A percentile compares a stretch with the other conserved stretches of the same genome.
Conservation (phyloP, 2,113 vertebrate genomes). For the Gobiocypris rarus region DNA sequence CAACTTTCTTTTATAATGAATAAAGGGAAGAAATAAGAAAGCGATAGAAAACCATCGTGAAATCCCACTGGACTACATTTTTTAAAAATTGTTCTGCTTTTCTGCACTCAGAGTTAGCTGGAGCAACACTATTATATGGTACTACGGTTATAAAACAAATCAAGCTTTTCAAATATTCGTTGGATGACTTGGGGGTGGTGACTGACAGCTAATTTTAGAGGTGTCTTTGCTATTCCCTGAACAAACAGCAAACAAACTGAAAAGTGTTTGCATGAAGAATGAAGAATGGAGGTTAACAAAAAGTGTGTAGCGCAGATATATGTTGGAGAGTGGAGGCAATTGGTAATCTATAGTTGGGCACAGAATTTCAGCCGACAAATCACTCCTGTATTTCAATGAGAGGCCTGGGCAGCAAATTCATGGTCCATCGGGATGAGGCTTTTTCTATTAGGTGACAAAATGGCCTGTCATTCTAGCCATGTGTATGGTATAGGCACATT, state of each 20-base stretch:
- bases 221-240: constrained; percentile 29
- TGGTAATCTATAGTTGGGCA: constrained; percentile 28
- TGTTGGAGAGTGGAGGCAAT: not conserved
- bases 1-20: constrained; percentile 7
- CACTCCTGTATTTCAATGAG: constrained; percentile 48
- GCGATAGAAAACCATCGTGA: not conserved
- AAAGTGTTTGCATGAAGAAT: constrained; percentile 18
- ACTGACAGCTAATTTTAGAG: constrained; percentile 51
- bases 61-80: constrained; percentile 27
- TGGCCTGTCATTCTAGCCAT: constrained; percentile 46
- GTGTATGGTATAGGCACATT: constrained; percentile 7
- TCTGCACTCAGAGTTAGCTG: not conserved
- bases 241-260: constrained; percentile 36
- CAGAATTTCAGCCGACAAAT: constrained; percentile 49
- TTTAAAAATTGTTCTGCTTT: not conserved
- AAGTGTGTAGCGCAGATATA: not conserved
- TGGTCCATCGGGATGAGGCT: constrained; percentile 11
- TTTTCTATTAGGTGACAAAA: constrained; percentile 53
- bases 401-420: constrained; percentile 25
- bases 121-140: not conserved
- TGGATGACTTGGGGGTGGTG: constrained; percentile 19
- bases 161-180: constrained; percentile 5
- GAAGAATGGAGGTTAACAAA: constrained; percentile 5
- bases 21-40: not conserved
- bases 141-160: not conserved